Base-by-base conservation (phyloP, 1,140 invertebrate species). In the fruit fly (Drosophila melanogaster) region DNA sequence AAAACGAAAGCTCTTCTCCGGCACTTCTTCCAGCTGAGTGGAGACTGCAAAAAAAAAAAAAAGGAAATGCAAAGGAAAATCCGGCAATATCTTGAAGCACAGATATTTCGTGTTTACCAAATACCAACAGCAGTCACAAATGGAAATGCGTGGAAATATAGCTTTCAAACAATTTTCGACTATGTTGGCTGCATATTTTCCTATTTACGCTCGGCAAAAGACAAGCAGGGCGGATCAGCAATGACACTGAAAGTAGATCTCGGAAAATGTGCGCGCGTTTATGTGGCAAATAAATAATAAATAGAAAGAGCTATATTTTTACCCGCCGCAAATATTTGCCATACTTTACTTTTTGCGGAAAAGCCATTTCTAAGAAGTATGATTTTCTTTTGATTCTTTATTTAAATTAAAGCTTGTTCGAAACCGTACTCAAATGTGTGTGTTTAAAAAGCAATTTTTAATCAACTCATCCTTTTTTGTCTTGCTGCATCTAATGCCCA, bases 41-140 rank as follows among this genome's bases (percentile, higher is more conserved):
- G 57, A 55, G 40, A 61, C 24, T 17, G 60, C 4, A 12, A 8
- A 8, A 30, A 5, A 12, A 4, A 0, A 46, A 43, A 54, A 77
- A 54, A 33, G 51, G 22, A 33, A 40, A 1, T 0, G 38, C 33
- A 44, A 58, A 22, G 22, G n/a, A 72, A 57, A 40, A 55, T 61
- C 30, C 47, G 43, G 57, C 57, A 71, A 51, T 61, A 59, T 49
- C 67, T 70, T 70, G 43, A 15, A 49, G 67, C 65, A 70, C 41
- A 57, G 41, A 70, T 56, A 69, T 76, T 79, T 54, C 43, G 17
- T 79, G 70, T 80, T 64, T 75, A 58, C 33, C 65, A 57, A 70
- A 71, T 70, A 40, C 58, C 38, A 55, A 53, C 47, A 77, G 64
- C 51, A 62, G 58, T 51, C 43, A 38, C 40, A 65, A 33, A 53